These are phyloP conservation scores for Melanotaenia duboulayi DNA, from an alignment of 2,113 vertebrate genomes.

Conservation along the genomic window DNA sequence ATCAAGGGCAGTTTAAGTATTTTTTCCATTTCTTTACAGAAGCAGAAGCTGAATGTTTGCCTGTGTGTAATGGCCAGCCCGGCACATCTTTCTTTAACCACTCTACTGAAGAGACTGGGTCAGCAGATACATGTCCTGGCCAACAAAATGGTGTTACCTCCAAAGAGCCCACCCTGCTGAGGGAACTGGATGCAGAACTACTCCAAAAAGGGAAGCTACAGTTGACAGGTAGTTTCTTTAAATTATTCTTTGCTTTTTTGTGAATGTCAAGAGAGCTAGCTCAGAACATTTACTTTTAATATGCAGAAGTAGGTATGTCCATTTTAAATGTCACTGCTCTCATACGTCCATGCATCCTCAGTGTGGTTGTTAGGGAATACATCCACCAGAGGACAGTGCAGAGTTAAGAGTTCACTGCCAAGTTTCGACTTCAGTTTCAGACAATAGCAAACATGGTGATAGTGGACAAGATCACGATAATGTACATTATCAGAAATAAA, in stretches of 20 bases:
- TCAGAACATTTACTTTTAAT: no score
- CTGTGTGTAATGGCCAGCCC: slow-evolving; percentile 59
- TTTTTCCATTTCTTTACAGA: slow-evolving; percentile 53
- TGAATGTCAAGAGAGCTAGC: no score
- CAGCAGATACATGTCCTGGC: slow-evolving; percentile 38
- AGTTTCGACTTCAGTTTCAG: no score
- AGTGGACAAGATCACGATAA: no score
- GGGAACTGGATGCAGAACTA: slow-evolving; percentile 79
- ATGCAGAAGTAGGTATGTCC: no score
- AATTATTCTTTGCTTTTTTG: not conserved
- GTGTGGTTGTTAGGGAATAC: no score
- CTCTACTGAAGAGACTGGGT: slow-evolving; percentile 37
- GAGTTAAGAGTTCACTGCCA: no score
- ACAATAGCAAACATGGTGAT: no score
- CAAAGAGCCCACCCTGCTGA: slow-evolving; percentile 60
- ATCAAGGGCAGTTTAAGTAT: not conserved
- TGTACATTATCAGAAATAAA: no score
- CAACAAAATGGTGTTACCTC: slow-evolving; percentile 46
- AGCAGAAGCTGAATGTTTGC: slow-evolving; percentile 35
- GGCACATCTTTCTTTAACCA: slow-evolving; percentile 57
- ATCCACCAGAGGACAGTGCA: no score
- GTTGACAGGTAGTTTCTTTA: slow-evolving; percentile 74
- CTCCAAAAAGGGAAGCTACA: slow-evolving; percentile 82
- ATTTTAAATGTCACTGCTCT: no score
- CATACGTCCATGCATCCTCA: no score